Base-by-base conservation (phyloP, 1,140 invertebrate species). In the Camponotus vicinus region DNA sequence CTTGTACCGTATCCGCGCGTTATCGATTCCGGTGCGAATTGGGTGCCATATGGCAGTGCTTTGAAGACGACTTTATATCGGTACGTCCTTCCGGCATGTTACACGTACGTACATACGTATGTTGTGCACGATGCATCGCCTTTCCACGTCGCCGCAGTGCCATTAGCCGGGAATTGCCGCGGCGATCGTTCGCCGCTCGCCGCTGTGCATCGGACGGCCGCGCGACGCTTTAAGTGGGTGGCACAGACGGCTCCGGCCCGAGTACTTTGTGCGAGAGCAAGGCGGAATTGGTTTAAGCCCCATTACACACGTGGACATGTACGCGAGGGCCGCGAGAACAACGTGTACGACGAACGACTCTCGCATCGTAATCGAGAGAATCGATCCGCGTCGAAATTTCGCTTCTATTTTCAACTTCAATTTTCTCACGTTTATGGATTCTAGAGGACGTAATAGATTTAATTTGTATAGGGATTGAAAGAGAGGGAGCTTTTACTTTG, bases 171-270 rank as follows among this genome's bases (percentile, higher is more conserved):
- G 84, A 90, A 89, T 87, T 80, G 75, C 78, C 85, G 86, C 75
- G 52, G 77, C 79, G 78, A 88, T 88, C 90, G 90, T 77, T 84
- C 78, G 85, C 18, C 40, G 83, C 76, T 84, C 78, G 85, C 18
- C 40, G 83, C 76, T 66, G 73, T 70, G 71, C 85, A 82, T 80
- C 86, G 86, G 73, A 66, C 67, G 79, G 89, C 85, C 80, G 89
- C 86, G 86, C 86, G 89, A 90, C 59, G 86, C 89, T 91, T 91
- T 91, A 91, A 91, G 83, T 91, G 90, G 89, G 90, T 88, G 89
- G 90, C 88, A 91, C 90, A 91, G 90, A 91, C 90, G 87, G 90
- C 90, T 91, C 90, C 86, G 89, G 77, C 71, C 49, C 57, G 82
- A 78, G 89, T 88, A 90, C 89, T 90, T 90, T 90, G 88, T 90